A percentile compares a stretch with the other conserved stretches of the same genome.
Evolutionary conservation across 2,113 vertebrate genomes (phyloP).

Genomic region (Dissostichus mawsoni): DNA sequence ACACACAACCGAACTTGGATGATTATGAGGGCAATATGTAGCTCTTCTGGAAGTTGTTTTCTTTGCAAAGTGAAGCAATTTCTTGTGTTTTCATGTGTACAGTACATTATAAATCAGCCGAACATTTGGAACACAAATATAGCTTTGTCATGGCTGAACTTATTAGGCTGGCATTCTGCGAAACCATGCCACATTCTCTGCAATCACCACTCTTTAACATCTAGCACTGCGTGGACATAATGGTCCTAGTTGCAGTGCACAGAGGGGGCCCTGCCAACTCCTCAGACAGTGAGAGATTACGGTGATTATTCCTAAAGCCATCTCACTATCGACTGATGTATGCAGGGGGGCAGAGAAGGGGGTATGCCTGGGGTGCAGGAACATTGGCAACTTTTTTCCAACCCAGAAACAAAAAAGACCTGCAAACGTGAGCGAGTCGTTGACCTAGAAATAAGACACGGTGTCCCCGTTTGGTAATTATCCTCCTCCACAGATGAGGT

Average conservation of each 20-base stretch:
- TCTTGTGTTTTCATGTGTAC: slow-evolving; percentile 29
- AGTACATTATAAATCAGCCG: slow-evolving; percentile 44
- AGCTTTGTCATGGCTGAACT: slow-evolving; percentile 63
- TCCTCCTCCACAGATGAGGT: slow-evolving; percentile 77
- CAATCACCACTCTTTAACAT: slow-evolving; percentile 72
- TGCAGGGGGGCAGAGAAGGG: slow-evolving; percentile 42
- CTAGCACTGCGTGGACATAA: slow-evolving; percentile 66
- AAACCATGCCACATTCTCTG: slow-evolving; percentile 74
- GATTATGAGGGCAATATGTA: neutral
- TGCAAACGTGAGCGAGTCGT: slow-evolving; percentile 67
- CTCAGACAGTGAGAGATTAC: slow-evolving; percentile 63
- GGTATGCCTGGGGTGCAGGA: neutral
- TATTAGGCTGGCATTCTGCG: slow-evolving; percentile 69
- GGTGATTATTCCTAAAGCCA: slow-evolving; percentile 61
- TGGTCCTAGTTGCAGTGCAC: slow-evolving; percentile 66
- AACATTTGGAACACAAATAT: slow-evolving; percentile 67
- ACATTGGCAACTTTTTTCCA: slow-evolving; percentile 61
- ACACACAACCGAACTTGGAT: neutral
- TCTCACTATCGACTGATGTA: slow-evolving; percentile 59
- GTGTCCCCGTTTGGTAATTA: slow-evolving; percentile 82
- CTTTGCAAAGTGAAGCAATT: neutral
- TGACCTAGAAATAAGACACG: slow-evolving; percentile 76
- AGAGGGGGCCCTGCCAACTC: slow-evolving; percentile 61
- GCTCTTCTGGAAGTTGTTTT: neutral
- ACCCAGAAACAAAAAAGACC: slow-evolving; percentile 54